These are phyloP conservation scores for Lithobates sylvaticus DNA, from an alignment of 2,797 vertebrate genomes.

Conservation along the genomic window DNA sequence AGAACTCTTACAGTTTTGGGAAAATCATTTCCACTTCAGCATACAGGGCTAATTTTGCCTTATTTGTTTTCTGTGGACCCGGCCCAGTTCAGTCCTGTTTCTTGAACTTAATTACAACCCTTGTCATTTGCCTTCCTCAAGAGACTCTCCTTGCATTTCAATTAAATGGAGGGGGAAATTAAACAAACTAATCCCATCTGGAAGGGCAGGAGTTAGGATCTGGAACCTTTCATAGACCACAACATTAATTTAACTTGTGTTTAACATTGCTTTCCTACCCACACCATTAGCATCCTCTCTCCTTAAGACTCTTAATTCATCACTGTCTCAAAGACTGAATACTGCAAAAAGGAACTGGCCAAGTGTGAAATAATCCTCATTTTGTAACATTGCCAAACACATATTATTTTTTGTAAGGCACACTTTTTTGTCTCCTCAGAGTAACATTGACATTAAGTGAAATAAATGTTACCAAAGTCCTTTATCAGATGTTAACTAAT, in stretches of 20 bases:
- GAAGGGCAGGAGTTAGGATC: constrained; percentile 27
- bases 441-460: constrained; percentile 54
- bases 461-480: constrained; percentile 44
- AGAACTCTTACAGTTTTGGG: background rate
- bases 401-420: constrained; percentile 39
- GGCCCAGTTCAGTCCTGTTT: background rate
- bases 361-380: constrained; percentile 52
- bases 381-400: constrained; percentile 43
- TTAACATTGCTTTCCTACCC: constrained; percentile 60
- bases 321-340: constrained; percentile 57
- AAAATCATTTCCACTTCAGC: background rate
- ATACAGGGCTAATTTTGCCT: background rate
- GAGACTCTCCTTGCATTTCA: constrained; percentile 13
- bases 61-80: background rate
- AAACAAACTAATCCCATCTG: constrained; percentile 26
- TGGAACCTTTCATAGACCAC: constrained; percentile 47
- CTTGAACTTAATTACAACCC: constrained; percentile 8
- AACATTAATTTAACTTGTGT: constrained; percentile 60
- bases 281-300: constrained; percentile 61
- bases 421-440: constrained; percentile 24
- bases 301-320: constrained; percentile 54
- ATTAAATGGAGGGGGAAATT: constrained; percentile 14
- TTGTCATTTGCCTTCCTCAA: background rate
- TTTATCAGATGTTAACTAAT: constrained; percentile 34
- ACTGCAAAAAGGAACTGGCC: constrained; percentile 43